phyloP scores from a whole-genome alignment of 35 echinoderm and acorn worm species.

The Apostichopus parvimensis region DNA sequence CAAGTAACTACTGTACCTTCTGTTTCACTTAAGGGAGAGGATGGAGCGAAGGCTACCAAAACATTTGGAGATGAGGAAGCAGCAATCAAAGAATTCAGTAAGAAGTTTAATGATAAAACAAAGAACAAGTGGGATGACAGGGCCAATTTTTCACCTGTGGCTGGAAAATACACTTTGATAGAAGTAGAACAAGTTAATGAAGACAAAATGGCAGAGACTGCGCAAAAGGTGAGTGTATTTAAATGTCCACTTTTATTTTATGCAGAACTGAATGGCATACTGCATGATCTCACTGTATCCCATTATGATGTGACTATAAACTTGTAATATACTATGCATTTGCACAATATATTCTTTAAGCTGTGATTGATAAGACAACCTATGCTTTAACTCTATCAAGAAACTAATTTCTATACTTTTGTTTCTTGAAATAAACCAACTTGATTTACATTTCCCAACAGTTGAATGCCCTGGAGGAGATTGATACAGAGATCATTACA shows the following conservation, averaged over 20 bases:
- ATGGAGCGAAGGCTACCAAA: constrained; percentile 56
- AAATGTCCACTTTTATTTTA: too few species aligned
- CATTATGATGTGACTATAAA: too few species aligned
- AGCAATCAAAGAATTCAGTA: constrained; percentile 63
- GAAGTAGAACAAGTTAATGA: constrained; percentile 78
- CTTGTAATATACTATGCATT: too few species aligned
- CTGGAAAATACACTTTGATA: constrained; percentile 90
- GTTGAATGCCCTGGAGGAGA: constrained; percentile 67
- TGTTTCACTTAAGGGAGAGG: constrained; percentile 63
- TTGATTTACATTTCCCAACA: not conserved
- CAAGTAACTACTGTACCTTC: not conserved
- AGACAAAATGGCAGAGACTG: constrained; percentile 63
- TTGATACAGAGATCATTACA: constrained; percentile 27
- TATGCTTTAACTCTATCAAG: too few species aligned
- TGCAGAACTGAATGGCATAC: too few species aligned
- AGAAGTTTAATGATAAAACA: constrained; percentile 95
- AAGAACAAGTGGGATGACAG: constrained; percentile 85
- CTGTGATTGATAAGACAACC: too few species aligned
- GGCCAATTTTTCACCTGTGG: constrained; percentile 65
- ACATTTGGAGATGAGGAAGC: constrained; percentile 35
- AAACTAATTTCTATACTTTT: too few species aligned
- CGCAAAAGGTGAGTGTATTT: constrained; percentile 69
- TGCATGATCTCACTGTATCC: too few species aligned
- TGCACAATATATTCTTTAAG: too few species aligned
- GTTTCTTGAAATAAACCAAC: not conserved